Base-by-base conservation (phyloP, 2,888 invertebrate species). In the Heliconius sara region DNA sequence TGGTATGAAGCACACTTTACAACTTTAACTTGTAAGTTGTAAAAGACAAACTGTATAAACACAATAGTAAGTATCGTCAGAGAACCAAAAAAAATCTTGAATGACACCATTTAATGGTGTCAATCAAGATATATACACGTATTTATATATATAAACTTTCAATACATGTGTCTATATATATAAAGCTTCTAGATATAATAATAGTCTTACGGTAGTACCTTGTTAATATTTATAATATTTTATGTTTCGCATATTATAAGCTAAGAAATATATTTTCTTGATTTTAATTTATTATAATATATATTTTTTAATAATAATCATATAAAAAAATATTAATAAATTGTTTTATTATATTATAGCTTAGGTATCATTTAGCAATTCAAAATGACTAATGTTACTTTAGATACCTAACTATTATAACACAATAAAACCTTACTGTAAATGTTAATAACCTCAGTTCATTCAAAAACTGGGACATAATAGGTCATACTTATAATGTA, bases 21-120 rank as follows among this genome's bases (percentile, higher is more conserved):
- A 68, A 39, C 43, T 25, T 25, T 43, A 70, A 70, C 43, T 70
- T 70, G 70, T 43, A 70, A 70, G 70, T 70, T 43, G 39, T 39
- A 72, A 57, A 72, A 30, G 34, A 57, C 57, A 60, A 22, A 73
- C 57, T 73, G 73, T 60, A 22, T 60, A 60, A 73, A 73, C 22
- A 72, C 57, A 30, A 57, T 57, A 5, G 22, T 57, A 57, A 72
- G 7, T 39, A 68, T 43, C 72, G 6, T 30, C 13, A 3, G n/a
- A 72, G 13, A 30, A 4, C 9, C 71, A 72, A 60, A 60, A 72
- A 73, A n/a, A 25, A n/a, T 7, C 34, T n/a, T 43, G 39, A 16
- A 30, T 73, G 34, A n/a, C 27, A 34, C 34, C n/a, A 73, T 13
- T 34, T 34, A n/a, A 30, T 39, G 10, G 39, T 39, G 39, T 10